Evolutionary conservation across 1,140 invertebrate species (phyloP).

Genomic region (Dendrolimus kikuchii): DNA sequence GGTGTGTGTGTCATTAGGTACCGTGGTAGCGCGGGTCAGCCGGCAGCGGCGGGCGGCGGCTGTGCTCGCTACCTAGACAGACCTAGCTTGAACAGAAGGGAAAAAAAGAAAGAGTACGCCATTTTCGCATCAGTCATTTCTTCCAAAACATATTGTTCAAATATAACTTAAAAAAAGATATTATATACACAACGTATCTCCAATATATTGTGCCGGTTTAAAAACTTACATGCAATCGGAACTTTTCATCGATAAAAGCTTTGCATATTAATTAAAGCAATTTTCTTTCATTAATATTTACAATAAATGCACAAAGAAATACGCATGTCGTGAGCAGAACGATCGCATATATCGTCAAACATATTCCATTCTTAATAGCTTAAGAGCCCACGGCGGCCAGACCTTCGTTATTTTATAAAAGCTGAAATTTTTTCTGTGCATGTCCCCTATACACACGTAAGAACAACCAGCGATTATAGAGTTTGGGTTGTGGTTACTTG

Average conservation of each 20-base stretch:
- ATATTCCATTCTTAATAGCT: no score
- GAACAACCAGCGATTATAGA: no score
- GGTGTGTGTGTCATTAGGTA: slow-evolving; percentile 35
- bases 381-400: no score
- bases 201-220: neutral
- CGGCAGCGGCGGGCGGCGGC: slow-evolving; percentile 62
- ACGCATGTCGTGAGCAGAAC: no score
- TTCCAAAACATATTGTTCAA: slow-evolving; percentile 35
- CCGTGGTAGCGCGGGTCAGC: slow-evolving; percentile 60
- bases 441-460: no score
- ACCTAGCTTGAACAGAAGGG: slow-evolving; percentile 69
- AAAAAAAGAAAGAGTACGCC: slow-evolving; percentile 67
- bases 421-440: no score
- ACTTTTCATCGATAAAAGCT: neutral
- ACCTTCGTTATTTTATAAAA: no score
- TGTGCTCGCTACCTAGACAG: slow-evolving; percentile 70
- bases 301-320: no score
- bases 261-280: no score
- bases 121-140: slow-evolving; percentile 70
- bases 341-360: no score
- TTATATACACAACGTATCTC: neutral
- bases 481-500: no score
- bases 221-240: neutral
- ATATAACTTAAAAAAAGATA: slow-evolving; percentile 10
- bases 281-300: no score